phyloP scores from a whole-genome alignment of 2,888 invertebrate genomes.

The Agrilus biguttatus region DNA sequence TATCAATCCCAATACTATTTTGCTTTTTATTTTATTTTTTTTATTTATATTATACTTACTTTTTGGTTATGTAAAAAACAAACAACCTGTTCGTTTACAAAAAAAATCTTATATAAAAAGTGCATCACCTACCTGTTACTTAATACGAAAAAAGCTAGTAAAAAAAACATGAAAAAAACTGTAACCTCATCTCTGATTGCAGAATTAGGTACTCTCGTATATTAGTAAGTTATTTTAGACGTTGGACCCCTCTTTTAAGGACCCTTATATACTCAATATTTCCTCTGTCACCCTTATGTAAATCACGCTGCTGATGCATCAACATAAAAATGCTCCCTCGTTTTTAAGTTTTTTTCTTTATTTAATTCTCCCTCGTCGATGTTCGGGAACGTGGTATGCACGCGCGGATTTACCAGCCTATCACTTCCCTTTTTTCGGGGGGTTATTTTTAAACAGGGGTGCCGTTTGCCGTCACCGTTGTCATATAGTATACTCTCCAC shows the following conservation, averaged over 20 bases:
- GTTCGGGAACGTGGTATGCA: slow-evolving; percentile 14
- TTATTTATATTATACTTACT: no score
- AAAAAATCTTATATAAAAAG: no score
- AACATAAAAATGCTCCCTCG: slow-evolving; percentile 12
- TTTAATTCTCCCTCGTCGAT: slow-evolving; percentile 9
- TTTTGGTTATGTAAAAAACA: no score
- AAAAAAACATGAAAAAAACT: no score
- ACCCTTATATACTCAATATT: background rate
- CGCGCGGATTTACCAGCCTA: slow-evolving; percentile 15
- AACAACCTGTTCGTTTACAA: no score
- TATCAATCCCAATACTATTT: no score
- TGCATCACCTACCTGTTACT: no score
- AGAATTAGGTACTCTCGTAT: no score
- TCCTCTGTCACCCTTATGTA: slow-evolving; percentile 10
- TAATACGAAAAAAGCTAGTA: no score
- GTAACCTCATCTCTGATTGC: no score
- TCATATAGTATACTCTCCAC: slow-evolving; percentile 9
- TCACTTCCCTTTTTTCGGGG: slow-evolving; percentile 12
- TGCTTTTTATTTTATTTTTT: no score
- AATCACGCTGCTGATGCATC: slow-evolving; percentile 9
- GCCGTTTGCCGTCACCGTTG: slow-evolving; percentile 5
- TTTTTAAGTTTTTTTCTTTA: slow-evolving; percentile 9
- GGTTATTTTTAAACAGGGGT: slow-evolving; percentile 15
- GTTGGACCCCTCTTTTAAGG: slow-evolving; percentile 3
- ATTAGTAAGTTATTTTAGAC: no score